Evolutionary conservation across 2,888 invertebrate species (phyloP).

Genomic region (Pristionchus arcanus): DNA sequence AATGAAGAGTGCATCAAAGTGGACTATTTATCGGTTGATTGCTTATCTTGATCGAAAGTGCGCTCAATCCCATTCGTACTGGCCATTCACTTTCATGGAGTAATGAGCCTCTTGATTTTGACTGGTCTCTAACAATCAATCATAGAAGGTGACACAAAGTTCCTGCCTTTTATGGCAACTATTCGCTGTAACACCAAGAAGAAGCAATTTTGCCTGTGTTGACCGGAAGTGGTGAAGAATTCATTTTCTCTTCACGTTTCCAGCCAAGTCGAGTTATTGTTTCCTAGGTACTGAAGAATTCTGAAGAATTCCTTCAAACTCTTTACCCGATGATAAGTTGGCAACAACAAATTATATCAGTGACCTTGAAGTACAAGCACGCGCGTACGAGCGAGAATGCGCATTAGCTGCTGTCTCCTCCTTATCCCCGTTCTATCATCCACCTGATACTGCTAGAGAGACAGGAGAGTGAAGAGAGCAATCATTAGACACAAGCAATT

Average conservation of each 20-base stretch:
- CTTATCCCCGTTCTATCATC: neutral
- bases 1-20: neutral
- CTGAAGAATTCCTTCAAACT: neutral
- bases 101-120: neutral
- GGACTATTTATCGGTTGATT: slow-evolving; percentile 10
- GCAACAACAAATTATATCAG: slow-evolving; percentile 24
- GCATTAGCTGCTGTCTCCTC: slow-evolving; percentile 2
- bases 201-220: neutral
- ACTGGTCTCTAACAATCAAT: neutral
- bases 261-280: neutral
- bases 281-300: neutral
- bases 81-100: neutral
- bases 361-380: slow-evolving; percentile 30
- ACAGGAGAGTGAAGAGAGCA: neutral
- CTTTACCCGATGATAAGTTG: neutral
- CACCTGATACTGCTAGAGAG: neutral
- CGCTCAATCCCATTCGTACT: neutral
- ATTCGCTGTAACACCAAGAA: neutral
- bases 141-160: neutral
- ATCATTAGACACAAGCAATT: neutral
- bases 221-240: neutral
- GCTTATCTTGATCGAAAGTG: slow-evolving; percentile 14
- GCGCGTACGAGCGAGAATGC: slow-evolving; percentile 31
- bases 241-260: neutral
- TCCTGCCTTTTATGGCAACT: neutral